Percentiles rank a stretch among this genome's conserved stretches.
Conservation (phyloP, 2,797 vertebrate species). For the Anas bahamensis region DNA sequence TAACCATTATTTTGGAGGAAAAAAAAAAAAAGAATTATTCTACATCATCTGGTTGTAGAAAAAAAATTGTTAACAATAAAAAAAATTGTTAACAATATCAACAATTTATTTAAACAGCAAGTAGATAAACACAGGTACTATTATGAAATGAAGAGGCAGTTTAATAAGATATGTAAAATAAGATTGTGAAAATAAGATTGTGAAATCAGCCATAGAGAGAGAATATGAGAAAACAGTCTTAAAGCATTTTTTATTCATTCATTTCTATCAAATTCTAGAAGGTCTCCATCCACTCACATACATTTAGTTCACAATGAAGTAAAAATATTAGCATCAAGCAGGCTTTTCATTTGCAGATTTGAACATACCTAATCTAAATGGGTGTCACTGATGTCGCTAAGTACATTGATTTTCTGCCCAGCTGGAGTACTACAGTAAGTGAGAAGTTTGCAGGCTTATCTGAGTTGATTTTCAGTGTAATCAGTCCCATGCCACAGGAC, state of each 20-base stretch:
- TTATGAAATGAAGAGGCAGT: neutral
- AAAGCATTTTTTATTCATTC: neutral
- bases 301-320: neutral
- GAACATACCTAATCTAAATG: neutral
- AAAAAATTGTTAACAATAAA: neutral
- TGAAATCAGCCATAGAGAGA: neutral
- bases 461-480: conserved; percentile 30
- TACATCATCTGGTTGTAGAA: neutral
- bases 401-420: conserved; percentile 50
- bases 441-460: conserved; percentile 7
- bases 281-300: neutral
- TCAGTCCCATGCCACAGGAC: conserved; percentile 2
- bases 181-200: neutral
- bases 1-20: neutral
- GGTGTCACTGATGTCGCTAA: neutral
- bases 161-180: neutral
- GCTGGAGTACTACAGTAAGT: neutral
- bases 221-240: fast-evolving
- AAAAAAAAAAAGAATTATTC: neutral
- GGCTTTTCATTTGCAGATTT: conserved; percentile 9
- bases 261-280: neutral
- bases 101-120: neutral
- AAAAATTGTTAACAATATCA: neutral
- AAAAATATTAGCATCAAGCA: neutral
- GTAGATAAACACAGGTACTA: neutral